phyloP scores from a whole-genome alignment of 1,140 invertebrate genomes.

The Ceratina calcarata region DNA sequence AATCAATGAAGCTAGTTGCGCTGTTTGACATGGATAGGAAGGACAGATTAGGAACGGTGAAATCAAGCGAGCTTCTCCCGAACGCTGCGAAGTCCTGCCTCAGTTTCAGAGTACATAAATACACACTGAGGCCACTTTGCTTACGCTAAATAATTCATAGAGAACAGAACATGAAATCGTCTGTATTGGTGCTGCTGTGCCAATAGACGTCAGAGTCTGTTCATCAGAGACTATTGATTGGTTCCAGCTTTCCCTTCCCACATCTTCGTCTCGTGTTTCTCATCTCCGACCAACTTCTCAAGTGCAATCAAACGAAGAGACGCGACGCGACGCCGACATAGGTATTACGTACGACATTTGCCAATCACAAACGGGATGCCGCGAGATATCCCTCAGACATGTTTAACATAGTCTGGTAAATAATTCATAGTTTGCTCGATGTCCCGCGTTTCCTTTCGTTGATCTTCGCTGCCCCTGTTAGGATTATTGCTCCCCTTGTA shows the following conservation, averaged over 20 bases:
- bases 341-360: conserved; percentile 33
- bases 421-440: conserved; percentile 21
- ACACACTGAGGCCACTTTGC: conserved; percentile 61
- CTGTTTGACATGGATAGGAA: conserved; percentile 30
- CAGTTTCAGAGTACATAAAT: conserved; percentile 65
- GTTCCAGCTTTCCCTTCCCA: conserved; percentile 31
- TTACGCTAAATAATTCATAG: conserved; percentile 74
- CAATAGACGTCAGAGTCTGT: conserved; percentile 61
- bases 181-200: conserved; percentile 54
- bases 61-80: conserved; percentile 56
- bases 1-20: conserved; percentile 29
- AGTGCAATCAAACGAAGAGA: conserved; percentile 24
- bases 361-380: conserved; percentile 28
- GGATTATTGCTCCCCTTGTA: background rate
- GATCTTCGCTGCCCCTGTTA: background rate
- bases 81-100: conserved; percentile 39
- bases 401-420: conserved; percentile 18
- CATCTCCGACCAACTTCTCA: conserved; percentile 25
- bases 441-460: background rate
- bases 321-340: too few species aligned
- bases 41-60: conserved; percentile 51
- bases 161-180: conserved; percentile 39
- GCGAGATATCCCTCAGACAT: background rate
- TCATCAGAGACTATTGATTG: conserved; percentile 66
- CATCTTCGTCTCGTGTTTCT: conserved; percentile 21